Base-by-base conservation (phyloP, 2,888 invertebrate species). In the Thumatha senex region DNA sequence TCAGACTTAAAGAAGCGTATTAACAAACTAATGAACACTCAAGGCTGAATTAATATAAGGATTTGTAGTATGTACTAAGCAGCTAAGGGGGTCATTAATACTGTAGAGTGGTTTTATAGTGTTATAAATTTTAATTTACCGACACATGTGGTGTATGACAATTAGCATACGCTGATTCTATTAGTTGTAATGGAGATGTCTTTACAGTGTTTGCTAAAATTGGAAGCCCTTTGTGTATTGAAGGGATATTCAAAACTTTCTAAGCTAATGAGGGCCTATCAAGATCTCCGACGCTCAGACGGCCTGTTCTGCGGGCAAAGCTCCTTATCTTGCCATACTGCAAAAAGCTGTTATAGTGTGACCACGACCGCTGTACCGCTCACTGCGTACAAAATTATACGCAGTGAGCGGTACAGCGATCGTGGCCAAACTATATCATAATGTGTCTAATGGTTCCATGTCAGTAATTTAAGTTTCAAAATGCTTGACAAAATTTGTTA, bases 1-100 rank as follows among this genome's bases (percentile, higher is more conserved):
- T 36, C 48, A 39, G 46, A 57, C 51, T 60, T 53, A 70, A 18
- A 42, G 45, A 43, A 42, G 24, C 24, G 40, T 41, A 53, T 65
- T 70, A 73, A 80, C 77, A 74, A 80, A 78, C 72, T 82, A 81
- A 86, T 82, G 81, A 78, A 77, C 74, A 51, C 63, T 62, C 86
- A 86, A 88, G 88, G 88, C 76, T 78, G 76, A 82, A 84, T 85
- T 82, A 81, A 86, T 87, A 79, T 74, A 76, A 74, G 81, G 84
- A 84, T 85, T 82, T 81, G 77, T 71, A 63, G 83, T 85, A 81
- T 80, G 77, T 69, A 63, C 68, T 79, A 78, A 77, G 67, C 69
- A 71, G 18, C 18, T n/a, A 24, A 24, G 18, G 18, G 18, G 18
- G 67, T 65, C 69, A 74, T 78, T 76, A 78, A 75, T 68, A 68